These are phyloP conservation scores for Glyphotaelius pellucidus DNA, from an alignment of 2,888 invertebrate species.

Conservation along the genomic window DNA sequence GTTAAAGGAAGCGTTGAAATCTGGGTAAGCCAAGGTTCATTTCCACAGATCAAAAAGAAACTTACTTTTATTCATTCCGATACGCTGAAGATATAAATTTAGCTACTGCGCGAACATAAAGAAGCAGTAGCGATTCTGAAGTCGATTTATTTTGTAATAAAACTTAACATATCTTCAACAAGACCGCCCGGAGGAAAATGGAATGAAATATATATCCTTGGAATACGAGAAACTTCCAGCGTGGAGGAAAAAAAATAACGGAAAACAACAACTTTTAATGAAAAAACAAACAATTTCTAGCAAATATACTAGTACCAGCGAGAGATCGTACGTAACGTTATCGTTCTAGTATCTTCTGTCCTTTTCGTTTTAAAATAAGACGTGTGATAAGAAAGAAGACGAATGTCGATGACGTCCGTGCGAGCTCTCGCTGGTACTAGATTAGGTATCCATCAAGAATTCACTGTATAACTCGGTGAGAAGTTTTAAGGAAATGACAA, in stretches of 20 bases:
- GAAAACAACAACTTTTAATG: neutral
- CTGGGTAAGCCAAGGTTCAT: neutral
- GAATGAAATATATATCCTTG: neutral
- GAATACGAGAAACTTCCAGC: neutral
- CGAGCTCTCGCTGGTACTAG: too few species aligned
- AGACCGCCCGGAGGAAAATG: neutral
- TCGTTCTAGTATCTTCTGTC: too few species aligned
- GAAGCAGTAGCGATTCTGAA: neutral
- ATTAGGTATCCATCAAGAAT: too few species aligned
- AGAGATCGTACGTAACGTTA: too few species aligned
- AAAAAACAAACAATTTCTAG: neutral
- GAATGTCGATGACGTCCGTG: too few species aligned
- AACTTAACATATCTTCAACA: neutral
- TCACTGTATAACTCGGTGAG: neutral
- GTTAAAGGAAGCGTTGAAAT: neutral
- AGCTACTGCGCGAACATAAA: neutral
- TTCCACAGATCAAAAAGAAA: neutral
- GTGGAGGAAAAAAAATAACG: neutral
- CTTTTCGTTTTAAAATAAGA: too few species aligned
- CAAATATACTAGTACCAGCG: neutral
- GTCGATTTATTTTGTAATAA: conserved; percentile 2
- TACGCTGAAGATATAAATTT: neutral
- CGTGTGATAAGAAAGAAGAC: too few species aligned
- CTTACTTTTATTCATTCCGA: neutral
- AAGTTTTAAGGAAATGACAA: neutral